Conservation (phyloP, 2,888 invertebrate species). For the Theodoxus fluviatilis region DNA sequence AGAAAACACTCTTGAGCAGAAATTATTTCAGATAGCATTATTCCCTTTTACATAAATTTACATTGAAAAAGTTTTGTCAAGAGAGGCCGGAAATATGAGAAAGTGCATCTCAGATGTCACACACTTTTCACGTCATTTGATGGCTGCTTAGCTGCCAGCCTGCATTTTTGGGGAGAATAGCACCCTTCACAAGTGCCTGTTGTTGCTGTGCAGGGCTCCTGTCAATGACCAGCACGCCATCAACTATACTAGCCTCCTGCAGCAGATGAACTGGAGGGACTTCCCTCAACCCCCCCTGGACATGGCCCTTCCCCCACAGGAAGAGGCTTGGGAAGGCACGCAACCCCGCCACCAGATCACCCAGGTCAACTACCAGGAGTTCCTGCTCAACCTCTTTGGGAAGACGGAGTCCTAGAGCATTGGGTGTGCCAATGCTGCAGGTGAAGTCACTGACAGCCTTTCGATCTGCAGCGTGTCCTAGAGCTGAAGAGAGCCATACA, state of each 20-base stretch:
- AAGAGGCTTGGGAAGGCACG: constrained; percentile 50
- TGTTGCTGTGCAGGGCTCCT: constrained; percentile 38
- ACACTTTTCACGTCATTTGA: no score
- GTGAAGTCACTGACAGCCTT: no score
- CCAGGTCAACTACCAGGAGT: constrained; percentile 41
- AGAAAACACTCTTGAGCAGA: no score
- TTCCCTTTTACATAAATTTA: background rate
- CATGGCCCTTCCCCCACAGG: constrained; percentile 42
- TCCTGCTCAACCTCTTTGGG: constrained; percentile 48
- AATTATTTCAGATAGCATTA: constrained; percentile 6
- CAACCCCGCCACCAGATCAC: constrained; percentile 38
- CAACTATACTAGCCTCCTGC: constrained; percentile 50
- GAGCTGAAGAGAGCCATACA: no score
- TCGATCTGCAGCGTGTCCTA: no score
- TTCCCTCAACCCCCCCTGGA: constrained; percentile 54
- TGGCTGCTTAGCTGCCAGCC: no score
- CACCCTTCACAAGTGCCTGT: background rate
- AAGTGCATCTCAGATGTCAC: no score
- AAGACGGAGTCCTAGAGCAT: constrained; percentile 28
- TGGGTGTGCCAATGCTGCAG: background rate
- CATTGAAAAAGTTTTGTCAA: no score
- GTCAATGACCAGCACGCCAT: constrained; percentile 47
- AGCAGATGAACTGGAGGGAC: constrained; percentile 61
- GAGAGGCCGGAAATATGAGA: no score
- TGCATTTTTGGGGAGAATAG: background rate